Evolutionary conservation across 1,140 invertebrate species (phyloP).

Genomic region (Nasonia longicornis): DNA sequence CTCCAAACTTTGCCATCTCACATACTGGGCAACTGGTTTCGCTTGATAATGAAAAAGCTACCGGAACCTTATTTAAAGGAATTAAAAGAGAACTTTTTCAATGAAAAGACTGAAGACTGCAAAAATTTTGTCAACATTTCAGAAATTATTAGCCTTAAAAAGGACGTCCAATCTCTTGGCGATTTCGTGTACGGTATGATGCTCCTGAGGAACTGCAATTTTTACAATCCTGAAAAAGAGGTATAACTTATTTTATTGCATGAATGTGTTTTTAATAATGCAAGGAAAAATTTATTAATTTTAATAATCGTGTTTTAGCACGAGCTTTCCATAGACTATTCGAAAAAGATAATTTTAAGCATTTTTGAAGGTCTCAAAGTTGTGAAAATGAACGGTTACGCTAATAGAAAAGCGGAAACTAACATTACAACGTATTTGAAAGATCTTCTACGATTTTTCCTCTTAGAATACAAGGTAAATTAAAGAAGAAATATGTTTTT

Average conservation of each 20-base stretch:
- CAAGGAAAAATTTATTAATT: neutral
- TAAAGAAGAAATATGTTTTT: neutral
- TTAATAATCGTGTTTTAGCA: constrained; percentile 7
- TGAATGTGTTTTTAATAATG: neutral
- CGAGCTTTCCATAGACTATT: neutral
- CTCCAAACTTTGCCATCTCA: neutral
- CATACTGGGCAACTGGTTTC: constrained; percentile 12
- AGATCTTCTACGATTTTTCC: constrained; percentile 53
- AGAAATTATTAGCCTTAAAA: constrained; percentile 19
- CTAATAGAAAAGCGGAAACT: neutral
- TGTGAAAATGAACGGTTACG: neutral
- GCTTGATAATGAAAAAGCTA: constrained; percentile 1
- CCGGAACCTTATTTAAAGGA: constrained; percentile 14
- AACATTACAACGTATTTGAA: constrained; percentile 49
- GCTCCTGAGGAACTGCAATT: constrained; percentile 44
- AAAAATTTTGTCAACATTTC: constrained; percentile 11
- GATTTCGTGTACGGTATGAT: constrained; percentile 40
- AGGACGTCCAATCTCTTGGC: neutral
- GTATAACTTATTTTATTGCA: neutral
- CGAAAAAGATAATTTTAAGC: constrained; percentile 7
- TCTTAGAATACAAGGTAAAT: constrained; percentile 48
- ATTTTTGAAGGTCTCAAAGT: constrained; percentile 23
- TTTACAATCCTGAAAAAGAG: constrained; percentile 21
- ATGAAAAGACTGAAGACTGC: constrained; percentile 19
- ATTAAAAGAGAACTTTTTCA: constrained; percentile 5